Conservation (phyloP, 2,888 invertebrate species). For the Unio pictorum region DNA sequence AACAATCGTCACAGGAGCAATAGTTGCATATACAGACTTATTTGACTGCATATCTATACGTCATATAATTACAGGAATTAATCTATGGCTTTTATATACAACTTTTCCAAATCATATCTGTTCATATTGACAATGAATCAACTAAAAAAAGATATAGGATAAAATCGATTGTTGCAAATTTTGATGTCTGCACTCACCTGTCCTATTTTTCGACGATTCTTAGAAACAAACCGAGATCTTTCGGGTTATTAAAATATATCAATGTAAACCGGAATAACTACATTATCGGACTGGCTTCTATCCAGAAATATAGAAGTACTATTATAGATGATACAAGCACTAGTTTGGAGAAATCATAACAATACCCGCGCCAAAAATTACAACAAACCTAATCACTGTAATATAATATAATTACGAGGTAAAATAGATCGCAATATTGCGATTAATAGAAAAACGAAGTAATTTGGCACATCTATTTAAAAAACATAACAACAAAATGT, state of each 20-base stretch:
- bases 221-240: neutral
- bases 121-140: too few species aligned
- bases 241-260: constrained; percentile 7
- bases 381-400: constrained; percentile 50
- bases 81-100: too few species aligned
- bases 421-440: constrained; percentile 4
- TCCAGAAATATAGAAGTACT: too few species aligned
- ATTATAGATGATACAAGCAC: too few species aligned
- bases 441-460: too few species aligned
- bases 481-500: neutral
- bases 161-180: constrained; percentile 19
- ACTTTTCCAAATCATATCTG: too few species aligned
- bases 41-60: too few species aligned
- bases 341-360: constrained; percentile 42
- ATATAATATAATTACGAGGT: constrained; percentile 20
- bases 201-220: constrained; percentile 21
- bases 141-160: constrained; percentile 5
- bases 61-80: too few species aligned
- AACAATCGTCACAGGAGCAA: too few species aligned
- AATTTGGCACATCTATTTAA: too few species aligned
- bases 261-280: constrained; percentile 17
- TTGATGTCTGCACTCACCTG: constrained; percentile 29
- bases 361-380: constrained; percentile 67
- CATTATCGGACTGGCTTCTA: constrained; percentile 7
- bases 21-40: too few species aligned